phyloP scores from a whole-genome alignment of 2,797 vertebrate species.

The Pseudomugil tenellus region DNA sequence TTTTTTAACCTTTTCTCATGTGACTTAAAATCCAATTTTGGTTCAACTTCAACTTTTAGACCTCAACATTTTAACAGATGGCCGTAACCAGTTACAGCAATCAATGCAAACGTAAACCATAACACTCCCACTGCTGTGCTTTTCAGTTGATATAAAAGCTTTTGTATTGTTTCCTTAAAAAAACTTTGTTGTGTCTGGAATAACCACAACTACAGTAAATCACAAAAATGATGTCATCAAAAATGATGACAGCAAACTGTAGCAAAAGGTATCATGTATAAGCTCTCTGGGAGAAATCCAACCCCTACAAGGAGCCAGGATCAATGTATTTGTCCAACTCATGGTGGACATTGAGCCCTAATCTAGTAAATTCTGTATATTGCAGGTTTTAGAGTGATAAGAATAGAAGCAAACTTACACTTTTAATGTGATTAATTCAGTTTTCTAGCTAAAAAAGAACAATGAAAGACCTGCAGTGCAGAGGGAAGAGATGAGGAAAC shows the following conservation, averaged over 20 bases:
- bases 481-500: slow-evolving; percentile 13
- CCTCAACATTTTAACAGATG: not conserved
- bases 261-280: too few species aligned
- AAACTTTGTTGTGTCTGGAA: not conserved
- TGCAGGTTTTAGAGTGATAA: too few species aligned
- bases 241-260: too few species aligned
- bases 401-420: too few species aligned
- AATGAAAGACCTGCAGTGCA: slow-evolving; percentile 10
- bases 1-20: not conserved
- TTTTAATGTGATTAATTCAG: too few species aligned
- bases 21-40: not conserved
- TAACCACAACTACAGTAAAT: too few species aligned
- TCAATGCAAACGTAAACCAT: not conserved
- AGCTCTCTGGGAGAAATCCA: too few species aligned
- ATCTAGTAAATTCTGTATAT: too few species aligned
- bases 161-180: not conserved
- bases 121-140: not conserved
- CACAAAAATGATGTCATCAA: too few species aligned
- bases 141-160: not conserved
- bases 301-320: too few species aligned
- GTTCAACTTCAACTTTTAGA: not conserved
- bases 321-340: too few species aligned
- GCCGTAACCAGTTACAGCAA: not conserved
- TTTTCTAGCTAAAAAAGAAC: not conserved
- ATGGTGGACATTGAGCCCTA: too few species aligned